phyloP scores from a whole-genome alignment of 2,113 vertebrate species.

The Abramis brama region DNA sequence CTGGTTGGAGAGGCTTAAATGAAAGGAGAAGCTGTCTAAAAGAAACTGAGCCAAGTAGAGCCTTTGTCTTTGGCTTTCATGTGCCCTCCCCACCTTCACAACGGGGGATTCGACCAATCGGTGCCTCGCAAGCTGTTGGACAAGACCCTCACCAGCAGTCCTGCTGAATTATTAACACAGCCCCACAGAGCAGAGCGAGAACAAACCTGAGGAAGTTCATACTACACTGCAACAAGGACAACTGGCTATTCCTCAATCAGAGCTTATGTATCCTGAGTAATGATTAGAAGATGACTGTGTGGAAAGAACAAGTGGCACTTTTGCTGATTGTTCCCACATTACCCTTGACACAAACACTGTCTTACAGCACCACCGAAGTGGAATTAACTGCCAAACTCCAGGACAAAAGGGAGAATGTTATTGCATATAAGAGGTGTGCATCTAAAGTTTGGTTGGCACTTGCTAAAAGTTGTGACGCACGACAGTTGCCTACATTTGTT shows the following conservation, averaged over 20 bases:
- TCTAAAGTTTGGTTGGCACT: background rate
- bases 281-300: background rate
- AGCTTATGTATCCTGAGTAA: background rate
- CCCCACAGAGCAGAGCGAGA: constrained; percentile 9
- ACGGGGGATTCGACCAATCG: constrained; percentile 59
- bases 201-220: background rate
- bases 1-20: constrained; percentile 62
- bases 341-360: background rate
- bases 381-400: background rate
- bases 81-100: constrained; percentile 38
- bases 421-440: background rate
- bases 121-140: constrained; percentile 49
- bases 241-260: constrained; percentile 3
- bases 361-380: background rate
- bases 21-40: constrained; percentile 55
- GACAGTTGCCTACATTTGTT: background rate
- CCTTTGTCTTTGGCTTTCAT: constrained; percentile 61
- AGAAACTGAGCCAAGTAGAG: constrained; percentile 62
- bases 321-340: constrained; percentile 14
- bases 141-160: constrained; percentile 43
- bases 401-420: background rate
- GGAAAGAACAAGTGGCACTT: background rate
- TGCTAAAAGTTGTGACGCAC: background rate
- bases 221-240: background rate
- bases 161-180: constrained; percentile 38